These are phyloP conservation scores for Echinarachnius parma DNA, from an alignment of 53 echinoderm and acorn worm species.

Conservation along the genomic window DNA sequence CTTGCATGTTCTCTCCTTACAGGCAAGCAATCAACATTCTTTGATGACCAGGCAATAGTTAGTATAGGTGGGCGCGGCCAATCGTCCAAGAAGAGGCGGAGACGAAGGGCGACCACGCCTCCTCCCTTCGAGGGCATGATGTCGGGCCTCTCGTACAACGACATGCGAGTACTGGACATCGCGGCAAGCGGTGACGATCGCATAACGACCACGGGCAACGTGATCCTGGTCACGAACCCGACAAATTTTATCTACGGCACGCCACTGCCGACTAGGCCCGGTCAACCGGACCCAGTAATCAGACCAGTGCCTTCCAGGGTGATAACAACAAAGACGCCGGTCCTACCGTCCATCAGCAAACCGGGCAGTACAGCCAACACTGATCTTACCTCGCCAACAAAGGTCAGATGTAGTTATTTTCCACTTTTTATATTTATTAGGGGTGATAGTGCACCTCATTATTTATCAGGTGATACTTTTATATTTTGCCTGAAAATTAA, in stretches of 20 bases:
- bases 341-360: conserved; percentile 18
- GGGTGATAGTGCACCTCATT: too few relatives aligned
- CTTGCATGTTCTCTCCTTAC: not conserved
- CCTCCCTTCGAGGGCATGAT: conserved; percentile 60
- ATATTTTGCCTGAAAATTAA: too few relatives aligned
- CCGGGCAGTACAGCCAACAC: conserved; percentile 23
- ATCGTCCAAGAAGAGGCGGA: conserved; percentile 5
- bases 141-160: conserved; percentile 79
- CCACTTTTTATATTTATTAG: too few relatives aligned
- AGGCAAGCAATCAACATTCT: conserved; percentile 78
- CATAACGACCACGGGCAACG: conserved; percentile 66
- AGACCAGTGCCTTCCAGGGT: conserved; percentile 38
- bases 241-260: conserved; percentile 33
- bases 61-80: conserved; percentile 65
- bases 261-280: conserved; percentile 6
- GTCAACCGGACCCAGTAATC: not conserved
- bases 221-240: conserved; percentile 27
- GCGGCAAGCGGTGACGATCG: conserved; percentile 57
- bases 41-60: conserved; percentile 76
- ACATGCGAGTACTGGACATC: conserved; percentile 69
- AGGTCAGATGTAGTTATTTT: too few relatives aligned
- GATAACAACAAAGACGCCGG: conserved; percentile 48
- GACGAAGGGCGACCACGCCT: conserved; percentile 33
- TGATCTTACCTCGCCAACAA: conserved; percentile 42
- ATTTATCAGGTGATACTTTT: too few relatives aligned